A percentile compares a stretch with the other conserved stretches of the same genome.
Evolutionary conservation across 2,797 vertebrate genomes (phyloP).

Genomic region (Discoglossus pictus): DNA sequence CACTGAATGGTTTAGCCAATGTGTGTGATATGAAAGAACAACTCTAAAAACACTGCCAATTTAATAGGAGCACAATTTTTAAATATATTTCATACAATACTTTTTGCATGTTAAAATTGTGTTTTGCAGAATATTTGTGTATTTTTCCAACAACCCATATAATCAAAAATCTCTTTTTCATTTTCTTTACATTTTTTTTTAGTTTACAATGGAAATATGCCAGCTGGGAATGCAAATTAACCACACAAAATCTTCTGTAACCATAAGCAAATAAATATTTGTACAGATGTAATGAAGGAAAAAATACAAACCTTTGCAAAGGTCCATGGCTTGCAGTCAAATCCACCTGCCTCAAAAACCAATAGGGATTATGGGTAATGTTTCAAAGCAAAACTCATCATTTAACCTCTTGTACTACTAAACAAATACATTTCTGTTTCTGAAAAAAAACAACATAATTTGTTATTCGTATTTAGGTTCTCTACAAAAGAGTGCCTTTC

Average conservation of each 20-base stretch:
- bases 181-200: constrained; percentile 44
- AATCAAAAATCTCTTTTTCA: constrained; percentile 20
- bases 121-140: constrained; percentile 28
- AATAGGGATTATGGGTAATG: constrained; percentile 55
- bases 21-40: too few species aligned
- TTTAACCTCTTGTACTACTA: constrained; percentile 40
- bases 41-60: too few species aligned
- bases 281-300: constrained; percentile 69
- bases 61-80: too few species aligned
- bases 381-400: constrained; percentile 61
- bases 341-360: constrained; percentile 61
- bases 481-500: too few species aligned
- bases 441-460: too few species aligned
- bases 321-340: constrained; percentile 65
- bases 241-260: constrained; percentile 57
- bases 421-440: too few species aligned
- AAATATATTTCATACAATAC: too few species aligned
- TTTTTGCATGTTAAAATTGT: too few species aligned
- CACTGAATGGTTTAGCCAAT: too few species aligned
- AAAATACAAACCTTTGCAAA: constrained; percentile 65
- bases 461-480: too few species aligned
- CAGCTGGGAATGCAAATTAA: constrained; percentile 67
- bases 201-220: constrained; percentile 59
- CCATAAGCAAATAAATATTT: constrained; percentile 70
- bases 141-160: neutral